These are phyloP conservation scores for Hirudinaria manillensis DNA, from an alignment of 2,888 invertebrate species.

Conservation along the genomic window DNA sequence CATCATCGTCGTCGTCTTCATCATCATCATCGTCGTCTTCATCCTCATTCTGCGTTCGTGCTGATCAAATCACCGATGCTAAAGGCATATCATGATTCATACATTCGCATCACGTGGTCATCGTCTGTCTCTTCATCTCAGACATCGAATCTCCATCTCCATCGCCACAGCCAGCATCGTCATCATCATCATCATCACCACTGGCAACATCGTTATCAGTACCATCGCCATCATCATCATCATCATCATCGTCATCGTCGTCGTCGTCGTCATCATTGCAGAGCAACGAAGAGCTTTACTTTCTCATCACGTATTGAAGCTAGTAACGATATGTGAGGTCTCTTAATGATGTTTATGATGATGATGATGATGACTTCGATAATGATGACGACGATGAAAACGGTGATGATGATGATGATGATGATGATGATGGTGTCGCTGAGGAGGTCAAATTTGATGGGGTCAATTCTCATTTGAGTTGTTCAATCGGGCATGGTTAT, in stretches of 20 bases:
- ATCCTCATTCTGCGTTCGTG: neutral
- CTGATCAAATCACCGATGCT: neutral
- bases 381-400: constrained; percentile 7
- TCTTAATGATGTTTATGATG: neutral
- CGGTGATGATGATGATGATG: constrained; percentile 1
- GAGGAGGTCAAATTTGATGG: neutral
- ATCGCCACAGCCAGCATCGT: constrained; percentile 28
- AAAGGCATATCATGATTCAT: neutral
- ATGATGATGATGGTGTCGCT: neutral
- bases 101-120: neutral
- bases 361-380: neutral
- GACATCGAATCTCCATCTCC: constrained; percentile 34
- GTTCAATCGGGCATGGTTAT: too few relatives aligned
- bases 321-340: too few relatives aligned
- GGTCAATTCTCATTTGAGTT: too few relatives aligned
- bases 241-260: constrained; percentile 15
- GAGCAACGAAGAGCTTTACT: too few relatives aligned
- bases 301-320: too few relatives aligned
- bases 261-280: neutral
- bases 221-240: constrained; percentile 13
- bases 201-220: constrained; percentile 24
- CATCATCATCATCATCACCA: constrained; percentile 7
- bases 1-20: constrained; percentile 22
- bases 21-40: neutral
- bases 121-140: constrained; percentile 25